Percentiles rank a stretch among this genome's conserved stretches.
Conservation (phyloP, 2,888 invertebrate species). For the Andrena haemorrhoa region DNA sequence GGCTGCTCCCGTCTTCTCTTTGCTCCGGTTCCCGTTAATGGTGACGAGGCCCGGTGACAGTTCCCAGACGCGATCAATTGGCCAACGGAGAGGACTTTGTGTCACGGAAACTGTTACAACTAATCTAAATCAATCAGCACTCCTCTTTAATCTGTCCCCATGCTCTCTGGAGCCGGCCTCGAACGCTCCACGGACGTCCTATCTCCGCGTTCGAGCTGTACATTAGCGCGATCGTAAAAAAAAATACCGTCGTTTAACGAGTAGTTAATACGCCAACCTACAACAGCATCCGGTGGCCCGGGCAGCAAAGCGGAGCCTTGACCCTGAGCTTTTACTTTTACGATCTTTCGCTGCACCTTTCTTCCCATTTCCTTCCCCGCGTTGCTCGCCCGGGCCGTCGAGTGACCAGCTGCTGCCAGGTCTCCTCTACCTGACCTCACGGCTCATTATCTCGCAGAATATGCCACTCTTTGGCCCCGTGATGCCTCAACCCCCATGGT, state of each 20-base stretch:
- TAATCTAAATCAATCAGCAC: conserved; percentile 55
- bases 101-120: conserved; percentile 47
- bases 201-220: conserved; percentile 7
- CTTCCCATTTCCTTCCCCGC: neutral
- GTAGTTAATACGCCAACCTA: conserved; percentile 53
- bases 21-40: neutral
- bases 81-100: conserved; percentile 12
- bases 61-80: conserved; percentile 20
- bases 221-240: conserved; percentile 69
- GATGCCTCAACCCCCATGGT: neutral
- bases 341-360: conserved; percentile 15
- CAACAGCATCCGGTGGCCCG: conserved; percentile 49
- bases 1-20: conserved; percentile 17
- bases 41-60: conserved; percentile 13
- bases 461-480: conserved; percentile 6
- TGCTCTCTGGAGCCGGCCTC: neutral
- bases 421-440: conserved; percentile 14
- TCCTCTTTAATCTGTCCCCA: conserved; percentile 40
- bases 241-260: conserved; percentile 59
- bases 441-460: conserved; percentile 17
- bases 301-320: conserved; percentile 12
- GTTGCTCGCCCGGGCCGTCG: neutral
- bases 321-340: conserved; percentile 43
- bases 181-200: neutral
- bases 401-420: conserved; percentile 9